Conservation (phyloP, 1,140 invertebrate genomes). For the Acromyrmex heyeri region DNA sequence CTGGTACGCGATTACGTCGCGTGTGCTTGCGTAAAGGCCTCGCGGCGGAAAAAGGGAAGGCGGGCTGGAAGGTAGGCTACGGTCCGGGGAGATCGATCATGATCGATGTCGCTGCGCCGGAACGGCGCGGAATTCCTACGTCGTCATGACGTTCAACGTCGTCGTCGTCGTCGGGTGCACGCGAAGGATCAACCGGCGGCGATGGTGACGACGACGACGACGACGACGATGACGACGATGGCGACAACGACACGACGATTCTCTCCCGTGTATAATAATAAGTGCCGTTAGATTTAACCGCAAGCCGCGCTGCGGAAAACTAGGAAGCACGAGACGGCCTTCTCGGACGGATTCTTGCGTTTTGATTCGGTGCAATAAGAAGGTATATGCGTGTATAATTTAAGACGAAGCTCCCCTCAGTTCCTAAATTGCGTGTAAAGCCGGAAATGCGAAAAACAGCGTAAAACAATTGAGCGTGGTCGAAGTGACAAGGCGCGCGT, state of each 20-base stretch:
- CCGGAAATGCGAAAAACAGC: conserved; percentile 64
- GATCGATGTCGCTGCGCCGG: conserved; percentile 40
- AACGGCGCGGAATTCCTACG: conserved; percentile 47
- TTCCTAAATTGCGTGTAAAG: conserved; percentile 78
- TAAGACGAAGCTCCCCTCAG: conserved; percentile 77
- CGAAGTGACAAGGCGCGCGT: conserved; percentile 10
- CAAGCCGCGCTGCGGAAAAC: conserved; percentile 51
- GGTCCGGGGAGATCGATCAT: conserved; percentile 42
- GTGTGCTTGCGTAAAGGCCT: conserved; percentile 35
- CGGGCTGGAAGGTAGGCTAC: conserved; percentile 30
- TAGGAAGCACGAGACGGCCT: conserved; percentile 51
- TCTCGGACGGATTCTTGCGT: conserved; percentile 65
- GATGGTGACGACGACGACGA: background rate
- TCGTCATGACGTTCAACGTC: conserved; percentile 27
- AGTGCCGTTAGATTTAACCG: conserved; percentile 74
- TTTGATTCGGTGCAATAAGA: conserved; percentile 81
- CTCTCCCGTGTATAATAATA: conserved; percentile 66
- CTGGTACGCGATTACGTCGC: conserved; percentile 50
- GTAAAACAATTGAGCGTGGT: conserved; percentile 67
- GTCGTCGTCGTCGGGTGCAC: conserved; percentile 3
- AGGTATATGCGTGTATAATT: conserved; percentile 72
- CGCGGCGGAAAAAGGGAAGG: conserved; percentile 29
- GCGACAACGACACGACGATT: conserved; percentile 39
- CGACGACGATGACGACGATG: conserved; percentile 16
- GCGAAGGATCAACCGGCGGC: conserved; percentile 17